Evolutionary conservation across 1,140 invertebrate genomes (phyloP).

Genomic region (Leptoteleia sp.): DNA sequence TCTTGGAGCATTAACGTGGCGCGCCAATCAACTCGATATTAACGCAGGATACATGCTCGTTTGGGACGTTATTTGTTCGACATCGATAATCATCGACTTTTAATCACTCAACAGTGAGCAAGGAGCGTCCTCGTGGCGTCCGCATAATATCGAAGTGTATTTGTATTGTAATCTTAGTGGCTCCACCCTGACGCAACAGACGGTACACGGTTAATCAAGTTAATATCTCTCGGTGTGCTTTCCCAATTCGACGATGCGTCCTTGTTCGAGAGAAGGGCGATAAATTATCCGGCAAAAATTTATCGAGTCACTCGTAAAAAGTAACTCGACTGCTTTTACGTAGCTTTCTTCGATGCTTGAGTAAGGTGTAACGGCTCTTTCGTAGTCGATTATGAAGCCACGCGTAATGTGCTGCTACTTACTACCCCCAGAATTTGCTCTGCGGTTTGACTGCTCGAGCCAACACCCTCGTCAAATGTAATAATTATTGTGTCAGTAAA

Average conservation of each 20-base stretch:
- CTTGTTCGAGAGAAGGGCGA: too few relatives aligned
- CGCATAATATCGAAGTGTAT: conserved; percentile 65
- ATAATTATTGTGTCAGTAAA: conserved; percentile 80
- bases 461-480: conserved; percentile 73
- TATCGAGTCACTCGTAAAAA: too few relatives aligned
- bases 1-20: too few relatives aligned
- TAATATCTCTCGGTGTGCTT: conserved; percentile 47
- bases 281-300: conserved; percentile 7
- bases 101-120: conserved; percentile 64
- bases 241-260: conserved; percentile 43
- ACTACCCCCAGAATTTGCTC: conserved; percentile 75
- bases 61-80: conserved; percentile 11
- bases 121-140: conserved; percentile 48
- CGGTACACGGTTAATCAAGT: conserved; percentile 67
- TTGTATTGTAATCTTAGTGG: conserved; percentile 67
- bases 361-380: not conserved
- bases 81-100: conserved; percentile 24
- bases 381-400: conserved; percentile 4
- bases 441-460: conserved; percentile 76
- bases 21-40: not conserved
- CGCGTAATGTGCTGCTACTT: conserved; percentile 44
- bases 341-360: too few relatives aligned
- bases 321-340: too few relatives aligned
- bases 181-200: conserved; percentile 61
- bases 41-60: not conserved